Evolutionary conservation across 2,797 vertebrate genomes (phyloP).

Genomic region (Epinephelus malabaricus): DNA sequence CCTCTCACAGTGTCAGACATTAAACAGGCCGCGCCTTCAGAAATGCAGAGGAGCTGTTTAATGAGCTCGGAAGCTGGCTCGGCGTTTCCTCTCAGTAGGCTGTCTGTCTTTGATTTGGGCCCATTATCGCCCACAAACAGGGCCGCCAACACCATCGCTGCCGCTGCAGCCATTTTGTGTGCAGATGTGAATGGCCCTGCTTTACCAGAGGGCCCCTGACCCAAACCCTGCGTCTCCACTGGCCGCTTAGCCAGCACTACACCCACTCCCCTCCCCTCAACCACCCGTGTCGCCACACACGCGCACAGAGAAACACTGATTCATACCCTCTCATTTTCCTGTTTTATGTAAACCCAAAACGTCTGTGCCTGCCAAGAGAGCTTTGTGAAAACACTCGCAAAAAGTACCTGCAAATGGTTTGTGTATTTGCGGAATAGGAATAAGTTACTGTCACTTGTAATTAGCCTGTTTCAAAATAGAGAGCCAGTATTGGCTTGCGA

Average conservation of each 20-base stretch:
- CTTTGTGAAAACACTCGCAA: slow-evolving; percentile 81
- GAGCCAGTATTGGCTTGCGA: slow-evolving; percentile 67
- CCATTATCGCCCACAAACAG: slow-evolving; percentile 80
- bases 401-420: slow-evolving; percentile 86
- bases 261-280: slow-evolving; percentile 14
- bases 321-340: slow-evolving; percentile 73
- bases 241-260: slow-evolving; percentile 38
- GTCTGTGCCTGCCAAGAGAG: slow-evolving; percentile 70
- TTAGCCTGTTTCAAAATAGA: slow-evolving; percentile 78
- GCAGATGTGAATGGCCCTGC: slow-evolving; percentile 70
- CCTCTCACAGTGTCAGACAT: slow-evolving; percentile 78
- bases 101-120: slow-evolving; percentile 82
- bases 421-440: slow-evolving; percentile 80
- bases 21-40: slow-evolving; percentile 77
- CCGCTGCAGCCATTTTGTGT: slow-evolving; percentile 59
- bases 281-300: slow-evolving; percentile 58
- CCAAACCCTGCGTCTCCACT: slow-evolving; percentile 44
- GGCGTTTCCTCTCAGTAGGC: slow-evolving; percentile 75
- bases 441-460: slow-evolving; percentile 83
- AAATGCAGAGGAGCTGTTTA: slow-evolving; percentile 81
- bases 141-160: slow-evolving; percentile 54
- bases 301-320: slow-evolving; percentile 72
- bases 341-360: slow-evolving; percentile 77
- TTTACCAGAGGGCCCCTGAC: slow-evolving; percentile 61
- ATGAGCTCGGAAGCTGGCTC: slow-evolving; percentile 80